Evolutionary conservation across 2,113 vertebrate species (phyloP), one percentile per base, ranked within the genome.

Genomic region (Agapornis roseicollis): DNA sequence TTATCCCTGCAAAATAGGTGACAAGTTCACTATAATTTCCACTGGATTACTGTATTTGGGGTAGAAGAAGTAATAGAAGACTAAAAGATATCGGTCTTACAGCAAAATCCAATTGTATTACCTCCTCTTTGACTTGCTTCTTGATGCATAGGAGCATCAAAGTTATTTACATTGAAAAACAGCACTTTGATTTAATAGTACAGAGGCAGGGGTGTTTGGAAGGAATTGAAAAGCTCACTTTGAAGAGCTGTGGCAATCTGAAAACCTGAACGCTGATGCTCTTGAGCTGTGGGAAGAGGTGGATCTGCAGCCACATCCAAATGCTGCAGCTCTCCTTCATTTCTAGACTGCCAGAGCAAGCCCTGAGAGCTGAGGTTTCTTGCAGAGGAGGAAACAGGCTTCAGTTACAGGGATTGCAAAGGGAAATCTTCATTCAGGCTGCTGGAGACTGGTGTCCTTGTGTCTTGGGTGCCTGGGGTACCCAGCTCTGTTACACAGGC

Each of bases 1-100:
- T 94, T 92, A 88, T 90, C 42, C 64, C 41, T 53, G 22, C 42
- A 78, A 69, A 94, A 65, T 37, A 64, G 27, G 22, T 85, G 60
- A n/a, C 52, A 85, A 84, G 47, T 65, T 81, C 85, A 81, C 69
- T 76, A 19, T 83, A 55, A 94, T 93, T 96, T 95, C 69, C 27
- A 69, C 42, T 93, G 72, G 25, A 65, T 92, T 90, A 74, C 47
- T 90, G 82, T 90, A 42, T 88, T 93, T 90, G 72, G 29, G 17
- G 24, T 71, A 83, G 56, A 73, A 88, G 60, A 47, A 78, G 35
- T 84, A 88, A 88, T 68, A 88, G 58, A 74, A 73, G 49, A 81
- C 61, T 90, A 65, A 68, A 63, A 88, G 64, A 46, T 86, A 80
- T 16, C 71, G 17, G 47, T 84, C 29, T 70, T 73, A 41, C 15